Evolutionary conservation across 2,888 invertebrate genomes (phyloP).

Genomic region (Portevinia maculata): DNA sequence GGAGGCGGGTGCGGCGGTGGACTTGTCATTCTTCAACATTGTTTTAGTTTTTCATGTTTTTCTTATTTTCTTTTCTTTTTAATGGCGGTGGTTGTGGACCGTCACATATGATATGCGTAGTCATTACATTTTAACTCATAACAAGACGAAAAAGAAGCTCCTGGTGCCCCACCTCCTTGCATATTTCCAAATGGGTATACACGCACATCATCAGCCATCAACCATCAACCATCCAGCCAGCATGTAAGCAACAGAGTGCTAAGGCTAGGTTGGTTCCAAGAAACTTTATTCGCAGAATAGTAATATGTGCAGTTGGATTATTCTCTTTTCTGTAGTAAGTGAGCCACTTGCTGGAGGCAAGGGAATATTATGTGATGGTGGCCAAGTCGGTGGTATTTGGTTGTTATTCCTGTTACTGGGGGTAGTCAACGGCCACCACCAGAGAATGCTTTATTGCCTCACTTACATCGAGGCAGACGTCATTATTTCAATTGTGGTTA

Average conservation of each 20-base stretch:
- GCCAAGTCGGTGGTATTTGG: background rate
- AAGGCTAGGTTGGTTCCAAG: constrained; percentile 23
- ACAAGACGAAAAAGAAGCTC: constrained; percentile 50
- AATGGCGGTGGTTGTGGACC: constrained; percentile 60
- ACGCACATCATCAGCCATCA: constrained; percentile 8
- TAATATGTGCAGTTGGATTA: constrained; percentile 28
- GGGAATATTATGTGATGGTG: background rate
- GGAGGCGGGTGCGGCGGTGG: constrained; percentile 16
- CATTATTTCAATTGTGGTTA: constrained; percentile 42
- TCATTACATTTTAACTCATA: constrained; percentile 45
- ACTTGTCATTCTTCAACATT: constrained; percentile 58
- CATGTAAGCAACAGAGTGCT: constrained; percentile 29
- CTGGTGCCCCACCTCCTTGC: constrained; percentile 36
- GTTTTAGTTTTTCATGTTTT: constrained; percentile 44
- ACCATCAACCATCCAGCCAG: background rate
- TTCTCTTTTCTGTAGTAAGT: too few relatives aligned
- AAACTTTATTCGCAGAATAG: constrained; percentile 34
- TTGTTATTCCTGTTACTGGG: constrained; percentile 47
- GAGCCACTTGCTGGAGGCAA: background rate
- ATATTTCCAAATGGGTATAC: background rate
- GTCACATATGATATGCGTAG: constrained; percentile 68
- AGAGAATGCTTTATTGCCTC: constrained; percentile 40
- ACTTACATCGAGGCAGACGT: constrained; percentile 34
- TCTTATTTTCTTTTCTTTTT: constrained; percentile 1
- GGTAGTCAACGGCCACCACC: constrained; percentile 32